Conservation (phyloP, 2,888 invertebrate species). For the Drosophila macrospina region DNA sequence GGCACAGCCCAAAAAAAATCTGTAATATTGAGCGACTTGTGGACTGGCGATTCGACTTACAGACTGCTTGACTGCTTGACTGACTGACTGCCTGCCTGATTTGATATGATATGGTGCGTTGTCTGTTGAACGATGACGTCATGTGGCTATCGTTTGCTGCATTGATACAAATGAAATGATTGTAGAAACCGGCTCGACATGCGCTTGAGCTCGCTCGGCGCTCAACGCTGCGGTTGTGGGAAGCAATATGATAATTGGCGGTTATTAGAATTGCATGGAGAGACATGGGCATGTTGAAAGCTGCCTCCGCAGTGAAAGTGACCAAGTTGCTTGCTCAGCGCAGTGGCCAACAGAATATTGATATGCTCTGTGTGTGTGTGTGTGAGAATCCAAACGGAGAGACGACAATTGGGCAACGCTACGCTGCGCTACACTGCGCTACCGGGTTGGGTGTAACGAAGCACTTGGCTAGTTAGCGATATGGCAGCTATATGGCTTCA, state of each 20-base stretch:
- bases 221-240: conserved; percentile 41
- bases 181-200: conserved; percentile 37
- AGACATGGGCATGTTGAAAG: conserved; percentile 51
- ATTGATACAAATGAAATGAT: conserved; percentile 42
- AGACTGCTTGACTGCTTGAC: conserved; percentile 11
- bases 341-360: conserved; percentile 39
- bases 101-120: conserved; percentile 31
- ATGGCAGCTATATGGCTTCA: conserved; percentile 76
- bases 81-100: conserved; percentile 8
- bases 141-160: conserved; percentile 33
- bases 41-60: conserved; percentile 5
- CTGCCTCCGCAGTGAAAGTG: conserved; percentile 69
- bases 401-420: conserved; percentile 53
- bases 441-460: conserved; percentile 78
- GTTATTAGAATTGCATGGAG: conserved; percentile 73
- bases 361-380: too few relatives aligned
- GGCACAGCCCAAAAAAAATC: conserved; percentile 44
- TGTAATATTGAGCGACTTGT: conserved; percentile 27
- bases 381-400: conserved; percentile 38
- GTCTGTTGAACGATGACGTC: conserved; percentile 45
- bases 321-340: conserved; percentile 14
- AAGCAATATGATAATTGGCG: conserved; percentile 64
- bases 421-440: conserved; percentile 70
- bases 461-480: conserved; percentile 69
- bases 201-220: conserved; percentile 4